Evolutionary conservation across 1,140 invertebrate genomes (phyloP).

Genomic region (Sarcophaga bullata): DNA sequence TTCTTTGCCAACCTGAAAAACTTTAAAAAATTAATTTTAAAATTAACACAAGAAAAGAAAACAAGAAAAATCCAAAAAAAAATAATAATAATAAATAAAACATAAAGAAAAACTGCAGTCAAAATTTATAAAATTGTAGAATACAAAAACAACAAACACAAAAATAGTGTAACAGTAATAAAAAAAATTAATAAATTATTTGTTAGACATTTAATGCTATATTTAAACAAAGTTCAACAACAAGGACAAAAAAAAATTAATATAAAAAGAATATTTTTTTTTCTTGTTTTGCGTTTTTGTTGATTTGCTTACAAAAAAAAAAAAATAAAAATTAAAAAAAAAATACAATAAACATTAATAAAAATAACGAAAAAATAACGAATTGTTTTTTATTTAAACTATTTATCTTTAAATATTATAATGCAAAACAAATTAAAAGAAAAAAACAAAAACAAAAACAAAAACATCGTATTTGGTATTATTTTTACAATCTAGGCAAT

Average conservation of each 20-base stretch:
- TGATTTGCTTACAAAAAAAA: neutral
- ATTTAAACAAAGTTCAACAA: neutral
- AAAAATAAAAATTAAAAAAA: neutral
- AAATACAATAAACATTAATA: neutral
- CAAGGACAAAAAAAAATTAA: neutral
- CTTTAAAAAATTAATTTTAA: no score
- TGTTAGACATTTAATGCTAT: neutral
- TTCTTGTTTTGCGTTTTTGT: neutral
- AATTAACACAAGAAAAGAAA: no score
- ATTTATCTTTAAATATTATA: no score
- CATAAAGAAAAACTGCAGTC: neutral
- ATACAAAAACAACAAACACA: neutral
- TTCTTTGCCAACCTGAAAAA: no score
- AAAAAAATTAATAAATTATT: neutral
- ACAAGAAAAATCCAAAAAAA: no score
- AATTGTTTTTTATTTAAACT: slow-evolving; percentile 3
- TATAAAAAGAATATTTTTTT: neutral
- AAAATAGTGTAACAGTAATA: neutral
- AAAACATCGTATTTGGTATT: no score
- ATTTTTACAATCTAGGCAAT: no score
- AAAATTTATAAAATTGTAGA: neutral
- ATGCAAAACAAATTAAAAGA: no score
- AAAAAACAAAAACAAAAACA: no score
- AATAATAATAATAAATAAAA: no score
- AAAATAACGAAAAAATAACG: slow-evolving; percentile 2